Evolutionary conservation across 2,113 vertebrate genomes (phyloP).

Genomic region (Rhinopomastus cyanomelas): DNA sequence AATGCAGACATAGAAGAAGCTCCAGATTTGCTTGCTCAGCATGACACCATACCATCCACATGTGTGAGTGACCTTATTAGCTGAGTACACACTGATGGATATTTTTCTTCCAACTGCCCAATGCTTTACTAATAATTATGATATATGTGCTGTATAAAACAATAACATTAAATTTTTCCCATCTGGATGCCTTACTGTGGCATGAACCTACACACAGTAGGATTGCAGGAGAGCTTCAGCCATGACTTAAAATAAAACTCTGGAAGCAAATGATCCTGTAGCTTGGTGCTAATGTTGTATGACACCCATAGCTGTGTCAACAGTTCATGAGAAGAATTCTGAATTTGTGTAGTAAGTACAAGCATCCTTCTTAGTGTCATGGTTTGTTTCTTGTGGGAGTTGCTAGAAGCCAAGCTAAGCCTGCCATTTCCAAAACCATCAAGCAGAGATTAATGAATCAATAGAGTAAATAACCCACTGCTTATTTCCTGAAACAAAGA

Average conservation of each 20-base stretch:
- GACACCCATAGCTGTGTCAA: not conserved
- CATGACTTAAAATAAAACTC: not conserved
- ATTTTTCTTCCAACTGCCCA: not conserved
- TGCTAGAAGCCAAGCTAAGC: not conserved
- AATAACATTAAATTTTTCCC: not conserved
- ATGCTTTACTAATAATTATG: not conserved
- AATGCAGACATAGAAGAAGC: not conserved
- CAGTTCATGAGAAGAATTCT: not conserved
- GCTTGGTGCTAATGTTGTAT: not conserved
- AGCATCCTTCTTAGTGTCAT: not conserved
- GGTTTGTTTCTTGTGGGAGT: constrained; percentile 8
- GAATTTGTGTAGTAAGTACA: not conserved
- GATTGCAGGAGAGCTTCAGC: not conserved
- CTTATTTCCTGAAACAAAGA: constrained; percentile 41
- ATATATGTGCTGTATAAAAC: not conserved
- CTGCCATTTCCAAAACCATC: constrained; percentile 33
- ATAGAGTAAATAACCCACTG: not conserved
- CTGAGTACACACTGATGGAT: not conserved
- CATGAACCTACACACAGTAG: not conserved
- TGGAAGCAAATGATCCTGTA: not conserved
- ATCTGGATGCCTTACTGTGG: not conserved
- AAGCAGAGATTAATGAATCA: constrained; percentile 9
- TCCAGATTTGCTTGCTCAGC: not conserved
- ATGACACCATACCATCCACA: not conserved
- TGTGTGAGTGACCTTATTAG: not conserved